Percentiles rank a stretch among this genome's conserved stretches.
Evolutionary conservation across 2,797 vertebrate genomes (phyloP).

Genomic region (Botia kubotai): DNA sequence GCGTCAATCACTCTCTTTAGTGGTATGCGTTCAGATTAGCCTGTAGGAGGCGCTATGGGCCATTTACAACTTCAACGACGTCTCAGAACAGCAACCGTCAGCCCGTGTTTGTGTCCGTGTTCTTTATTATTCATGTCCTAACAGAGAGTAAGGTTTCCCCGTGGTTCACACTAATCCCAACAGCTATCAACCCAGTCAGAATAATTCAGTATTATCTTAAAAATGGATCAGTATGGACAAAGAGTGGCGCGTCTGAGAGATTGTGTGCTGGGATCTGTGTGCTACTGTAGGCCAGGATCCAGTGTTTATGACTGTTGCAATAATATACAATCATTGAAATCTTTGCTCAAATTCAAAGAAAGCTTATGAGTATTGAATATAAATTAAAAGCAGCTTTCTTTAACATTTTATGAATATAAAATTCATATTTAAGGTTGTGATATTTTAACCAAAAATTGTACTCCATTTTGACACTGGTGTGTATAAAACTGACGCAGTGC

Average conservation of each 20-base stretch:
- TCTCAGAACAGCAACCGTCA: background rate
- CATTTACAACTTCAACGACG: slow-evolving; percentile 42
- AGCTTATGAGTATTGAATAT: background rate
- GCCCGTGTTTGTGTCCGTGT: background rate
- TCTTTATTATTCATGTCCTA: slow-evolving; percentile 78
- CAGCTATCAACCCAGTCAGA: slow-evolving; percentile 71
- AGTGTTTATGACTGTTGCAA: slow-evolving; percentile 29
- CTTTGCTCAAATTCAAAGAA: background rate
- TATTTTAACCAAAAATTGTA: background rate
- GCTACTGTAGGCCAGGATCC: slow-evolving; percentile 27
- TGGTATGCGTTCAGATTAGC: slow-evolving; percentile 5
- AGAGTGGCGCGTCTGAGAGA: no score
- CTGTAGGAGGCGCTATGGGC: slow-evolving; percentile 78
- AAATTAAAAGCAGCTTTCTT: background rate
- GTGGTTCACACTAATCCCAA: slow-evolving; percentile 69
- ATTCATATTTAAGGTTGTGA: no score
- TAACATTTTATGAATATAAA: no score
- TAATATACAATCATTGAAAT: background rate
- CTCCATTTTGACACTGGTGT: background rate
- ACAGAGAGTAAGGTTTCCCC: slow-evolving; percentile 75
- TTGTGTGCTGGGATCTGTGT: slow-evolving; percentile 7
- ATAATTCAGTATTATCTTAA: slow-evolving; percentile 79
- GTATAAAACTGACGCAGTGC: background rate
- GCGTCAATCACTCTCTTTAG: background rate
- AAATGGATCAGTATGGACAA: slow-evolving; percentile 70